Evolutionary conservation across 1,140 invertebrate genomes (phyloP), one percentile per base, ranked within the genome.

Genomic region (Temnothorax curvispinosus): DNA sequence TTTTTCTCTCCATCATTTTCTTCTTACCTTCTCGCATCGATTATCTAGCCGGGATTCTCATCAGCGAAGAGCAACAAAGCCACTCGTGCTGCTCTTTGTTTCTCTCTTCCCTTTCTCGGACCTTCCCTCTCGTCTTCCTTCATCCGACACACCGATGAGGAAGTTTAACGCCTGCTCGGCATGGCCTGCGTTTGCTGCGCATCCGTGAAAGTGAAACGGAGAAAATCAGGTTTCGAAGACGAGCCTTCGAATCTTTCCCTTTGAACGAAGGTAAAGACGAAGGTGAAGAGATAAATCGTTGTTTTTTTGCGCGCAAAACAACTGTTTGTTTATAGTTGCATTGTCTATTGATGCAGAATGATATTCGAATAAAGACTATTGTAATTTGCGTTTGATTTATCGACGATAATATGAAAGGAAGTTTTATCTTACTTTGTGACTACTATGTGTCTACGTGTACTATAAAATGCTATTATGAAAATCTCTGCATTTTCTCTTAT

Each of bases 191-290:
- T 86, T 75, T 80, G 75, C 81, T 69, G 84, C 89, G 87, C 84
- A 90, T 90, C 88, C 82, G 88, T 90, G 90, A 91, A 91, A 91
- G 90, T 91, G 89, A 91, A 91, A 91, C 89, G 90, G 90, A 90
- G 90, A 91, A 91, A 91, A 91, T 91, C 89, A 91, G 90, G 90
- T 91, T 91, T 91, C 89, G 90, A 91, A 91, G 90, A 90, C 89
- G 84, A 90, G 89, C 87, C 89, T 89, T 91, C 87, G 84, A 90
- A 90, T 87, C 69, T 27, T 27, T 85, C 71, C 76, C 65, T 74
- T 44, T 67, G 62, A 67, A 80, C 80, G 85, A 52, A 47, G 62
- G n/a, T 38, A 44, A 44, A 80, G 67, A 44, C 27, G 18, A 82
- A 58, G 21, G 47, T 54, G 62, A 52, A n/a, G 58, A n/a, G 58